phyloP scores from a whole-genome alignment of 2,797 vertebrate genomes.

The Gallirallus australis region DNA sequence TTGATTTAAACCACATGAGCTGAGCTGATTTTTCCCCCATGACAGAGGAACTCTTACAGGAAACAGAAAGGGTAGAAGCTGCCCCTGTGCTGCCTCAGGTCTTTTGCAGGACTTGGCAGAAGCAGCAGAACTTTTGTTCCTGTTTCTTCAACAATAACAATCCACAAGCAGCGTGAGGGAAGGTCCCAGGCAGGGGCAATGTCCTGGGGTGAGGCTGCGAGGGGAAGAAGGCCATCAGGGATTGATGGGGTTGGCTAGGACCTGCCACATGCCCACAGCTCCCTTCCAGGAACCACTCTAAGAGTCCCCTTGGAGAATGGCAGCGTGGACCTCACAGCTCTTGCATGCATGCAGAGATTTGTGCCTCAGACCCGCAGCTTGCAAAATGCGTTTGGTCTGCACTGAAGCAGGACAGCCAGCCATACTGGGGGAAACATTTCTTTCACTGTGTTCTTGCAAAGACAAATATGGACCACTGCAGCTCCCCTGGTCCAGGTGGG shows the following conservation, averaged over 20 bases:
- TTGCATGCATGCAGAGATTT: not conserved
- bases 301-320: fast-evolving
- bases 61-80: not conserved
- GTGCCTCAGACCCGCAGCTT: not conserved
- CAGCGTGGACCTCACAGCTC: not conserved
- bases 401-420: not conserved
- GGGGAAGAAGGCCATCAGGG: not conserved
- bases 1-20: not conserved
- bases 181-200: not conserved
- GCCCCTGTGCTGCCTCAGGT: not conserved
- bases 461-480: not conserved
- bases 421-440: fast-evolving
- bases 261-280: fast-evolving
- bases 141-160: too few relatives aligned
- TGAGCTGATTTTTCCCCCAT: not conserved
- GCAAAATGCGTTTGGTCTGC: not conserved
- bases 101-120: not conserved
- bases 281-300: not conserved
- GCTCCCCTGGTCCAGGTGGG: fast-evolving
- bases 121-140: not conserved
- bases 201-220: not conserved
- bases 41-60: not conserved
- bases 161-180: fast-evolving
- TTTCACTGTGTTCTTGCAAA: not conserved
- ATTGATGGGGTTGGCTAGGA: not conserved